A percentile compares a stretch with the other conserved stretches of the same genome.
These are phyloP conservation scores for Odontocolon sp. DNA, from an alignment of 2,888 invertebrate genomes.

Conservation along the genomic window DNA sequence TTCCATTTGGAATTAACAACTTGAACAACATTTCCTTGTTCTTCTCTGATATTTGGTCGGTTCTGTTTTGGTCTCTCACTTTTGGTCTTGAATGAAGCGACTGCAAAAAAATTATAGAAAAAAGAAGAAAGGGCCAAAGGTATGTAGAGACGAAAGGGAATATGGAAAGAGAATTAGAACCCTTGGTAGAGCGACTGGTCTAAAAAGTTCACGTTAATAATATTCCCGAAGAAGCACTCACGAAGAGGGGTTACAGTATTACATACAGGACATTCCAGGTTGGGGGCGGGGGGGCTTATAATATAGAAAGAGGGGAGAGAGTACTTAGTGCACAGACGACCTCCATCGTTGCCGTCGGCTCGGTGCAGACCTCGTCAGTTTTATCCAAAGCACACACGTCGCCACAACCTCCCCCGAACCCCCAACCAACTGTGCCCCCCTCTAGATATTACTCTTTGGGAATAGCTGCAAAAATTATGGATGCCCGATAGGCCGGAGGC, in stretches of 20 bases:
- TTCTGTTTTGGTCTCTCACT: too few species aligned
- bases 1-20: too few species aligned
- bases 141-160: not conserved
- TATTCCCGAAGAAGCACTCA: constrained; percentile 49
- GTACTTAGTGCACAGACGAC: constrained; percentile 25
- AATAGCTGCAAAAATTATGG: constrained; percentile 79
- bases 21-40: too few species aligned
- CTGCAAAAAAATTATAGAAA: not conserved
- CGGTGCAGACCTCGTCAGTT: constrained; percentile 41
- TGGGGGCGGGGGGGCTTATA: not conserved
- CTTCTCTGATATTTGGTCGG: too few species aligned
- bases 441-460: constrained; percentile 77
- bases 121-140: not conserved
- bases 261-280: constrained; percentile 5
- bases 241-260: constrained; percentile 22
- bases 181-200: constrained; percentile 12
- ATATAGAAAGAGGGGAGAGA: constrained; percentile 20
- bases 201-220: constrained; percentile 32
- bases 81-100: too few species aligned
- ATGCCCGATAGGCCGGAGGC: constrained; percentile 75
- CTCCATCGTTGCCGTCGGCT: constrained; percentile 62
- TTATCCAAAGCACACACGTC: constrained; percentile 26
- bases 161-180: constrained; percentile 10
- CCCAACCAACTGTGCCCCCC: constrained; percentile 62
- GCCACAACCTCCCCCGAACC: constrained; percentile 57